Evolutionary conservation across 1,140 invertebrate species (phyloP), one percentile per base, ranked within the genome.

Genomic region (Archegozetes longisetosus): DNA sequence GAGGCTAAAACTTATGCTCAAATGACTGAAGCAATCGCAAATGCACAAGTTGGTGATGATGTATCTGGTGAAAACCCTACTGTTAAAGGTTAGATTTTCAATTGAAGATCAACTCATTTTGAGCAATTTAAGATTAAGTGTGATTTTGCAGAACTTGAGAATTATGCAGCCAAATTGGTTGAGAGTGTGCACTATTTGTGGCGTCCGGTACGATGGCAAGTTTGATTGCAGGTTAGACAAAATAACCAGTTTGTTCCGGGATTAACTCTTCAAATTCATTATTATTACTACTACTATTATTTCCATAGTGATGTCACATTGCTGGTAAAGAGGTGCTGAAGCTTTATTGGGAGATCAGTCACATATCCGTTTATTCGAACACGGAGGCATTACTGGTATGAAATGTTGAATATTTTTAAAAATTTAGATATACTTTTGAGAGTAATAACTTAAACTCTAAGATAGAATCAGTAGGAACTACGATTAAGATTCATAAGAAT

Each of bases 151-250:
- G 85, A 80, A 66, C 71, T 96, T 64, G 83, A 95, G 72, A 71
- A 75, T 64, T 80, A 78, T 68, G 78, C 82, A 55, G 88, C 91
- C 0, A 68, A 78, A 51, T 66, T 94, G 50, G 76, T 94, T 26
- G 86, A 74, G 90, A 96, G 73, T 83, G 83, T 53, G 87, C 84
- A 0, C 68, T 96, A 32, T 94, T 91, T 74, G 82, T 96, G 25
- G 79, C 86, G 2, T 86, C 84, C 62, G 92, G 92, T 57, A 95
- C 92, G 1, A 95, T 96, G 91, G 84, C 84, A 51, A 97, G 97
- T 76, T 77, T 96, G 55, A 82, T 94, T 66, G 53, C 25, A 26
- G 55, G 46, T n/a, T n/a, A n/a, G n/a, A n/a, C n/a, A n/a, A n/a
- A n/a, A n/a, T n/a, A n/a, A n/a, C n/a, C n/a, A n/a, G n/a, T n/a